A percentile compares a stretch with the other conserved stretches of the same genome.
phyloP scores from a whole-genome alignment of 2,888 invertebrate genomes.

The Drosophila greeni region DNA sequence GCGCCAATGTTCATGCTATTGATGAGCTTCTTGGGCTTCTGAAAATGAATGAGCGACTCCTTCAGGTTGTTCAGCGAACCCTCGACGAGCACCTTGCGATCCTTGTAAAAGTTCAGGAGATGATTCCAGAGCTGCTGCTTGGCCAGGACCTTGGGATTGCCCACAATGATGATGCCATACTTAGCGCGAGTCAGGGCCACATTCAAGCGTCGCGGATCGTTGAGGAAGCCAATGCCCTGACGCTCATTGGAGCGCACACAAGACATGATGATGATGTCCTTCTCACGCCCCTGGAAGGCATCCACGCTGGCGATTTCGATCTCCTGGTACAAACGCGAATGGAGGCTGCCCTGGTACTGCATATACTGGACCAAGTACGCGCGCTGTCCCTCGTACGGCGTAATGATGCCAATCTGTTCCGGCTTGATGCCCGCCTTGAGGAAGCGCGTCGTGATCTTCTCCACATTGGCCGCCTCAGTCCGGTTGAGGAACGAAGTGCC shows the following conservation, averaged over 20 bases:
- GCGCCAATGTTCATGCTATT: slow-evolving; percentile 97
- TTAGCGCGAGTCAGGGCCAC: slow-evolving; percentile 98
- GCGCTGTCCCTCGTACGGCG: slow-evolving; percentile 98
- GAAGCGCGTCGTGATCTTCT: slow-evolving; percentile 97
- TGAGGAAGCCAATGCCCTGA: slow-evolving; percentile 97
- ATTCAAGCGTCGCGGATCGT: slow-evolving; percentile 97
- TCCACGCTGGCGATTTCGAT: slow-evolving; percentile 99
- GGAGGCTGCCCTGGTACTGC: slow-evolving; percentile 98
- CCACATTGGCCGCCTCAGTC: slow-evolving; percentile 99
- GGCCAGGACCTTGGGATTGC: slow-evolving; percentile 98
- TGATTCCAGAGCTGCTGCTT: slow-evolving; percentile 99
- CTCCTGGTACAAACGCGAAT: slow-evolving; percentile 97
- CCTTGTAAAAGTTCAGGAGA: slow-evolving; percentile 97
- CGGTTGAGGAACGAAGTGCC: slow-evolving; percentile 99
- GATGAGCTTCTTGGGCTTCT: slow-evolving; percentile 96
- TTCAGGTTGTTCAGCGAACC: slow-evolving; percentile 98
- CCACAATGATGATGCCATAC: slow-evolving; percentile 98
- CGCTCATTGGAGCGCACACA: slow-evolving; percentile 99
- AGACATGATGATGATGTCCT: slow-evolving; percentile 99
- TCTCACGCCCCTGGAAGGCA: slow-evolving; percentile 99
- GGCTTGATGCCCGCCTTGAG: slow-evolving; percentile 96
- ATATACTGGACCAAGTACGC: slow-evolving; percentile 98
- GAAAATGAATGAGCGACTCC: slow-evolving; percentile 97
- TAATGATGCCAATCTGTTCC: slow-evolving; percentile 98
- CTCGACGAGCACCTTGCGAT: slow-evolving; percentile 94